These are phyloP conservation scores for Phrixothrix hirtus DNA, from an alignment of 2,888 invertebrate genomes.

Conservation along the genomic window DNA sequence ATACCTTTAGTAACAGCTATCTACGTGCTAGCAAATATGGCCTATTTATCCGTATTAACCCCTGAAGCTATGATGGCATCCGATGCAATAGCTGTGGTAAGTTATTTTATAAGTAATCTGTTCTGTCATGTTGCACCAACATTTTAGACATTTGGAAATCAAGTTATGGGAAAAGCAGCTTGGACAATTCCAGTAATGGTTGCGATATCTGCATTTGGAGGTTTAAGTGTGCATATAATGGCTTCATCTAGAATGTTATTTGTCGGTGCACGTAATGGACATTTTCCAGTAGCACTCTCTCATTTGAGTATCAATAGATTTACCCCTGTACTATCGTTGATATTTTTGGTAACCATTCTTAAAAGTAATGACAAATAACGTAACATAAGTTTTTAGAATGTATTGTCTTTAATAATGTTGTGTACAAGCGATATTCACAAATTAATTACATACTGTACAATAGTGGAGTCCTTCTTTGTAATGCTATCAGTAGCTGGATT, in stretches of 20 bases:
- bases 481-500: conserved; percentile 84
- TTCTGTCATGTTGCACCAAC: not conserved
- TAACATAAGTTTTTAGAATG: conserved; percentile 65
- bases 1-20: conserved; percentile 85
- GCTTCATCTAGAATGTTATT: conserved; percentile 91
- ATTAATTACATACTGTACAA: conserved; percentile 88
- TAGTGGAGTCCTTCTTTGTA: conserved; percentile 92
- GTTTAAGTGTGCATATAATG: conserved; percentile 93
- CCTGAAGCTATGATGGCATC: conserved; percentile 83
- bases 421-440: conserved; percentile 82
- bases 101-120: conserved; percentile 39
- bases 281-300: conserved; percentile 80
- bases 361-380: not conserved
- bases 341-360: conserved; percentile 71
- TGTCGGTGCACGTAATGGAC: conserved; percentile 87
- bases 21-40: conserved; percentile 85
- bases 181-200: conserved; percentile 91
- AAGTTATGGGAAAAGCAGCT: conserved; percentile 72
- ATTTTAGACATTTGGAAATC: conserved; percentile 78
- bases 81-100: conserved; percentile 94
- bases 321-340: conserved; percentile 79
- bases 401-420: conserved; percentile 82
- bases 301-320: conserved; percentile 75
- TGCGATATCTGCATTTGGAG: conserved; percentile 90
- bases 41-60: conserved; percentile 85